Conservation (phyloP, 2,888 invertebrate genomes). For the Brachylomia viminalis region DNA sequence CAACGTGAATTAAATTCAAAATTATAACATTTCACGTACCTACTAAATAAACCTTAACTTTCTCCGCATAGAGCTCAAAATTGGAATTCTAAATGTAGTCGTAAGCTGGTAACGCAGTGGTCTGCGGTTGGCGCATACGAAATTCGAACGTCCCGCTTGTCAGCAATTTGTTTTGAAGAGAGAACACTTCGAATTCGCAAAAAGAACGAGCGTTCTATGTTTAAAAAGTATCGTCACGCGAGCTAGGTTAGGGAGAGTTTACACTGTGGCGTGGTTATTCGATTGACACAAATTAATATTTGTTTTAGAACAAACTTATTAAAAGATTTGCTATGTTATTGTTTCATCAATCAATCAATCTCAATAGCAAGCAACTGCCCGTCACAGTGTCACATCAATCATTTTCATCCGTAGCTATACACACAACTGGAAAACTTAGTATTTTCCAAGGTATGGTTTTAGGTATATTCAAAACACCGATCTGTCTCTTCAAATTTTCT, state of each 20-base stretch:
- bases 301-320: neutral
- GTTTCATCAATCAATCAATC: neutral
- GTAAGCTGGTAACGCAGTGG: slow-evolving; percentile 65
- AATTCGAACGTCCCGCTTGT: slow-evolving; percentile 88
- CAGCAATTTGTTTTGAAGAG: slow-evolving; percentile 90
- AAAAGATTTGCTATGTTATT: neutral
- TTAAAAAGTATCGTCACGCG: slow-evolving; percentile 89
- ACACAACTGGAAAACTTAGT: neutral
- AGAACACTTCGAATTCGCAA: slow-evolving; percentile 90
- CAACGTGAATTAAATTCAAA: slow-evolving; percentile 82
- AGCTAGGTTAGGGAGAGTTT: slow-evolving; percentile 74
- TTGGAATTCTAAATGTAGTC: slow-evolving; percentile 31
- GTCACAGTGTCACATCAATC: neutral
- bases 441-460: neutral
- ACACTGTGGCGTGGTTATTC: slow-evolving; percentile 33
- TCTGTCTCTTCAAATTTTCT: neutral
- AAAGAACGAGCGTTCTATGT: slow-evolving; percentile 88
- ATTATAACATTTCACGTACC: slow-evolving; percentile 65
- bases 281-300: neutral
- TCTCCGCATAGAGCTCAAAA: slow-evolving; percentile 55
- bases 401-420: neutral
- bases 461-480: neutral
- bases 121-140: slow-evolving; percentile 82
- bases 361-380: neutral
- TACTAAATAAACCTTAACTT: slow-evolving; percentile 61